Base-by-base conservation (phyloP, 2,797 vertebrate genomes). In the Clarias pachynema region DNA sequence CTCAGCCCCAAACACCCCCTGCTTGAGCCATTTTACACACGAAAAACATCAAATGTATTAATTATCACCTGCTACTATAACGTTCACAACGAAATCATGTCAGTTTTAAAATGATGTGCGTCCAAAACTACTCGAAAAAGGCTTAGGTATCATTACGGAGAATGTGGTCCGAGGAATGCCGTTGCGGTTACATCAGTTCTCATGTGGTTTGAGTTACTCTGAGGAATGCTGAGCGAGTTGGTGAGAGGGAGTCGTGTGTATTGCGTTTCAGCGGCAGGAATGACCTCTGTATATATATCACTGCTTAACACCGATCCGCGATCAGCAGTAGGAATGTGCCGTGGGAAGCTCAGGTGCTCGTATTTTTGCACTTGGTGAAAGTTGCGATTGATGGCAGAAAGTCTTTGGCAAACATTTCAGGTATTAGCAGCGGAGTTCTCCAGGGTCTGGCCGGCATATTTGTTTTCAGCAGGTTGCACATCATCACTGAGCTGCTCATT, bases 171-270 rank as follows among this genome's bases (percentile, higher is more conserved):
- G 56, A 60, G 65, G 65, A 79, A 79, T 84, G n/a, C 56, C 56
- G 63, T 59, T 84, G 63, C 62, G 69, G 66, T 53, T 26, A 62
- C 34, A 60, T 79, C 65, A 44, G 65, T 85, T 70, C 77, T 62
- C 77, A 60, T 84, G 84, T 80, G 77, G 66, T 65, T 73, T 56
- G 68, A 65, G 29, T 73, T 80, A 75, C 69, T 85, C 26, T 40
- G 29, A 66, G 79, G 59, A 75, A 80, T 79, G 66, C 24, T 68
- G 79, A 24, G 79, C 26, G 68, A n/a, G 72, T 75, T 34, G 18
- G n/a, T 26, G 69, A 59, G 74, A 34, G 57, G 62, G 44, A 57
- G 60, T 20, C 1, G 1, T 40, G 72, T 68, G 73, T 62, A 69
- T 83, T 44, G 12, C 34, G 57, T 82, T 79, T 83, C 65, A 69